Conservation (phyloP, 1,140 invertebrate genomes). For the Pomacea maculata region DNA sequence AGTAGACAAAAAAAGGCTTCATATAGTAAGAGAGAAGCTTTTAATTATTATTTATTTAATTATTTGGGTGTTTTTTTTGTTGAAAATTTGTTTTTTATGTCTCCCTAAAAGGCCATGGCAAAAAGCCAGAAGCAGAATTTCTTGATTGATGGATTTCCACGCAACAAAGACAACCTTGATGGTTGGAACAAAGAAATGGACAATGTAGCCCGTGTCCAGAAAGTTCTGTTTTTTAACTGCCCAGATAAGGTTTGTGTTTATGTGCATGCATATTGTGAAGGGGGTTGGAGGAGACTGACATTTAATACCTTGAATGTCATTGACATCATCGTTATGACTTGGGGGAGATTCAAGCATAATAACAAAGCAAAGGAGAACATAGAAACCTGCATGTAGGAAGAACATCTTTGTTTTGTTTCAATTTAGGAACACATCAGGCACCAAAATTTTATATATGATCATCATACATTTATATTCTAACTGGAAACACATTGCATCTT, state of each 20-base stretch:
- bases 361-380: too few relatives aligned
- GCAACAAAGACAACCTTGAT: conserved; percentile 95
- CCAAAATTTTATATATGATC: too few relatives aligned
- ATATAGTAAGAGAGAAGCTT: neutral
- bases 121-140: conserved; percentile 76
- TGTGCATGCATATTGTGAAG: neutral
- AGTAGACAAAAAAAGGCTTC: neutral
- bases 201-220: conserved; percentile 84
- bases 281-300: neutral
- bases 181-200: conserved; percentile 92
- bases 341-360: too few relatives aligned
- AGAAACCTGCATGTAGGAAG: too few relatives aligned
- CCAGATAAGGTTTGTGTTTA: conserved; percentile 73
- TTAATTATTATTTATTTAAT: conserved; percentile 8
- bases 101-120: conserved; percentile 76
- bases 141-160: conserved; percentile 97
- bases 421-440: too few relatives aligned
- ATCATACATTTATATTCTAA: too few relatives aligned
- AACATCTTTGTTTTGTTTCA: too few relatives aligned
- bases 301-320: too few relatives aligned
- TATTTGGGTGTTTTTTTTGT: neutral
- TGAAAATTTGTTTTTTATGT: conserved; percentile 6
- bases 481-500: too few relatives aligned
- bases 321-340: too few relatives aligned
- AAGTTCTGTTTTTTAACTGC: conserved; percentile 95